Conservation (phyloP, 1,140 invertebrate species). For the Lepidurus couesii region DNA sequence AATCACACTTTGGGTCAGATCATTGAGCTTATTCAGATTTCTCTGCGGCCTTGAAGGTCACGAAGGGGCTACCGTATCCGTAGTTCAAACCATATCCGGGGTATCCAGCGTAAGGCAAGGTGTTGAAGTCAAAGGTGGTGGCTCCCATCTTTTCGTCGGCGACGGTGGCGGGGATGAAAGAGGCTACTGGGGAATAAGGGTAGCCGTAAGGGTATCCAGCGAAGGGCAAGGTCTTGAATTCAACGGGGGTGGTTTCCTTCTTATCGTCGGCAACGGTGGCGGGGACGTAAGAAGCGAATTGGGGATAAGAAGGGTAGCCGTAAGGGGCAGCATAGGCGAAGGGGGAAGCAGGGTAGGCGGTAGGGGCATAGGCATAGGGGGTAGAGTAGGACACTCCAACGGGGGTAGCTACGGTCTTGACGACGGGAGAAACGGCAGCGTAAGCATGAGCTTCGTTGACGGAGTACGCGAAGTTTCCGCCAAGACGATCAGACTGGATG, state of each 20-base stretch:
- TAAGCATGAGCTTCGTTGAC: slow-evolving; percentile 52
- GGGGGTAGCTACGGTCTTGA: slow-evolving; percentile 43
- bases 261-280: background rate
- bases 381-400: slow-evolving; percentile 43
- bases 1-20: background rate
- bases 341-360: background rate
- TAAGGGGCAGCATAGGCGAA: background rate
- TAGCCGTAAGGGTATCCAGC: background rate
- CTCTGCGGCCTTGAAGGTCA: background rate
- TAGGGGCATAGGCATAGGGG: slow-evolving; percentile 32
- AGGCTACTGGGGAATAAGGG: no score
- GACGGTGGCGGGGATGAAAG: no score
- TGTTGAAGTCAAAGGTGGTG: no score
- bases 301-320: background rate
- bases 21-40: slow-evolving; percentile 8
- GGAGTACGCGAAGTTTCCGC: slow-evolving; percentile 54
- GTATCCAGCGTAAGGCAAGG: no score
- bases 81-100: background rate
- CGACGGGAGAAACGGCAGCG: slow-evolving; percentile 46
- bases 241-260: slow-evolving; percentile 12
- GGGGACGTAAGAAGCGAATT: slow-evolving; percentile 22
- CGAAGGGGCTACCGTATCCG: background rate
- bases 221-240: background rate
- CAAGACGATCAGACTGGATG: slow-evolving; percentile 50
- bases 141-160: no score